phyloP scores from a whole-genome alignment of 2,113 vertebrate genomes.

The Scomber colias region DNA sequence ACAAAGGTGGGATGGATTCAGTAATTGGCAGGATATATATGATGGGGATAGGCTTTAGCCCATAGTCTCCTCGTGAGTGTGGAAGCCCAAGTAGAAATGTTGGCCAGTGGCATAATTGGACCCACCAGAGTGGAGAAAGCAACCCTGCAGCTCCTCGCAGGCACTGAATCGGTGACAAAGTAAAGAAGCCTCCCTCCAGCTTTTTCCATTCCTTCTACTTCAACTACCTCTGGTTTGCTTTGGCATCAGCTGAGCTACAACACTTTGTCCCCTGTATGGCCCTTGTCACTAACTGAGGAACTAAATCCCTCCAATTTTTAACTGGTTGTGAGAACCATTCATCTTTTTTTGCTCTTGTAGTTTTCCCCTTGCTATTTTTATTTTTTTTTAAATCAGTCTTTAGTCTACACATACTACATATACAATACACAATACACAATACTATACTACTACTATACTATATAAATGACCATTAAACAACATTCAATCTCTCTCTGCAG shows the following conservation, averaged over 20 bases:
- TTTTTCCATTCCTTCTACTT: constrained; percentile 13
- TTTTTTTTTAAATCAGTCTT: constrained; percentile 1
- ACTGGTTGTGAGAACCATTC: neutral
- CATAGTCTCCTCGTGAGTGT: neutral
- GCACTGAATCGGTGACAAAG: constrained; percentile 39
- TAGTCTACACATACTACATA: too few species aligned
- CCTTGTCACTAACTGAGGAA: constrained; percentile 6
- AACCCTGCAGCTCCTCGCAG: neutral
- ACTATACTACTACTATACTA: too few species aligned
- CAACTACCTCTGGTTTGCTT: constrained; percentile 4
- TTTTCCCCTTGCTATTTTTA: neutral
- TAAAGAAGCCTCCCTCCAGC: neutral
- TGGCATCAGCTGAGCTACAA: neutral
- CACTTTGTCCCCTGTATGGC: neutral
- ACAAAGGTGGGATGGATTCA: constrained; percentile 22
- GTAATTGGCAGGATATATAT: constrained; percentile 43
- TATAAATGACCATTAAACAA: neutral
- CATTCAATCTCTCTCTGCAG: constrained; percentile 75
- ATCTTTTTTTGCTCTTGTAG: neutral
- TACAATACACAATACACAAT: neutral
- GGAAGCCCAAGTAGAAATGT: neutral
- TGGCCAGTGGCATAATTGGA: constrained; percentile 49
- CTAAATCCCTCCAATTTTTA: neutral
- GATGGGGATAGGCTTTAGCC: constrained; percentile 3
- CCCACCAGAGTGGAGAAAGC: constrained; percentile 33